A percentile compares a stretch with the other conserved stretches of the same genome.
Conservation (phyloP, 2,888 invertebrate genomes). For the Dascillus cervinus region DNA sequence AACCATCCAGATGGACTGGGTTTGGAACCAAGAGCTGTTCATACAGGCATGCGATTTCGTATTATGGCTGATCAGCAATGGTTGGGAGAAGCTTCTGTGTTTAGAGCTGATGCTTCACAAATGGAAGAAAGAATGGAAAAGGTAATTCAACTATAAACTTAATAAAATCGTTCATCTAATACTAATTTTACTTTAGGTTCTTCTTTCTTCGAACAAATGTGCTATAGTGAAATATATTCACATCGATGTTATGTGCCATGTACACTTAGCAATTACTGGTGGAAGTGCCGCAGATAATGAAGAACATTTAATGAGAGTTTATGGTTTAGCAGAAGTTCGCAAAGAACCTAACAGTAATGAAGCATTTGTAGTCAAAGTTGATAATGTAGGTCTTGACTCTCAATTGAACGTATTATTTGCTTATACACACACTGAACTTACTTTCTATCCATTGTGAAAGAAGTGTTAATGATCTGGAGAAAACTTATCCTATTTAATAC, state of each 20-base stretch:
- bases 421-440: constrained; percentile 56
- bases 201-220: constrained; percentile 28
- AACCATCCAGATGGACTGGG: constrained; percentile 66
- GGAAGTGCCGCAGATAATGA: constrained; percentile 51
- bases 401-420: constrained; percentile 59
- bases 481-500: too few species aligned
- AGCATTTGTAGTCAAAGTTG: constrained; percentile 53
- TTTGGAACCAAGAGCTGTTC: constrained; percentile 58
- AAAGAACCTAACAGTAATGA: constrained; percentile 50
- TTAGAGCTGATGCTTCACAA: constrained; percentile 60
- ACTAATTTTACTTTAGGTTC: neutral
- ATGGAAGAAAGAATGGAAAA: constrained; percentile 56
- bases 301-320: constrained; percentile 59
- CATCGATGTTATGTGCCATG: constrained; percentile 61
- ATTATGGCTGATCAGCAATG: constrained; percentile 52
- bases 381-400: constrained; percentile 61
- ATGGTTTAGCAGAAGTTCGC: constrained; percentile 56
- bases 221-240: constrained; percentile 59
- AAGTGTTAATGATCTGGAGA: too few species aligned
- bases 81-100: constrained; percentile 58
- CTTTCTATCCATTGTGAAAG: constrained; percentile 47
- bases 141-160: constrained; percentile 30
- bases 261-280: constrained; percentile 52
- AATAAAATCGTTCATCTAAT: neutral
- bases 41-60: constrained; percentile 58